Percentiles rank a stretch among this genome's conserved stretches.
Conservation (phyloP, 2,888 invertebrate species). For the Eucera pruinosa region DNA sequence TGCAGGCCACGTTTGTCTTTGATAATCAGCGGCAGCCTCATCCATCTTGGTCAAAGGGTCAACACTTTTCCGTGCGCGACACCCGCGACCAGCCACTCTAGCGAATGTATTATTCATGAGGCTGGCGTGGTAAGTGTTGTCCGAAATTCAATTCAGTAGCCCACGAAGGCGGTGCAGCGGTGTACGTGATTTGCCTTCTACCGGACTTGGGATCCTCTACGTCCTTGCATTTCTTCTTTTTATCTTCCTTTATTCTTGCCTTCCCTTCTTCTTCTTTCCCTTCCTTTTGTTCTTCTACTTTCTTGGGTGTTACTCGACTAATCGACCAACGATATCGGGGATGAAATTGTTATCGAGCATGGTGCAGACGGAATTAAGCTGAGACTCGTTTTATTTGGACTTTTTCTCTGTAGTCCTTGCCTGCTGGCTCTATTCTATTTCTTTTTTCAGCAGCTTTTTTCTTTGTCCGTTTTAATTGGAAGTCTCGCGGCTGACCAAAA, state of each 20-base stretch:
- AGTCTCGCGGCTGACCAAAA: conserved; percentile 36
- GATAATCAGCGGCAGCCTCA: conserved; percentile 72
- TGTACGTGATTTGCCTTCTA: conserved; percentile 74
- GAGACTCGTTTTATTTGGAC: conserved; percentile 3
- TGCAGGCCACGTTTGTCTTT: conserved; percentile 67
- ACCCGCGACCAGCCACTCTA: conserved; percentile 55
- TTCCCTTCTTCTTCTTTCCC: not conserved
- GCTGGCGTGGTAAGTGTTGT: conserved; percentile 73
- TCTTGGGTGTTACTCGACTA: conserved; percentile 48
- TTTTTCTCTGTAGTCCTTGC: not conserved
- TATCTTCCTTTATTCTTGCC: not conserved
- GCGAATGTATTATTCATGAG: conserved; percentile 74
- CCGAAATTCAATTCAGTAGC: conserved; percentile 77
- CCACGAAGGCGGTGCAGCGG: conserved; percentile 62
- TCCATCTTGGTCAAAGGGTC: conserved; percentile 72
- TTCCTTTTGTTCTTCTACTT: not conserved
- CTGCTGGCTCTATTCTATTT: not conserved
- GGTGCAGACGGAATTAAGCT: conserved; percentile 32
- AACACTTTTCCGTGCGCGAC: conserved; percentile 70
- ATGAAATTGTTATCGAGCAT: conserved; percentile 51
- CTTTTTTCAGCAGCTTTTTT: not conserved
- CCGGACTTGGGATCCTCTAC: conserved; percentile 39
- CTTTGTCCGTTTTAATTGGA: conserved; percentile 11
- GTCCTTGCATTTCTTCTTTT: not conserved
- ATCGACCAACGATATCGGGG: conserved; percentile 50